A percentile compares a stretch with the other conserved stretches of the same genome.
phyloP scores from a whole-genome alignment of 2,888 invertebrate species.

The Thyatira batis region DNA sequence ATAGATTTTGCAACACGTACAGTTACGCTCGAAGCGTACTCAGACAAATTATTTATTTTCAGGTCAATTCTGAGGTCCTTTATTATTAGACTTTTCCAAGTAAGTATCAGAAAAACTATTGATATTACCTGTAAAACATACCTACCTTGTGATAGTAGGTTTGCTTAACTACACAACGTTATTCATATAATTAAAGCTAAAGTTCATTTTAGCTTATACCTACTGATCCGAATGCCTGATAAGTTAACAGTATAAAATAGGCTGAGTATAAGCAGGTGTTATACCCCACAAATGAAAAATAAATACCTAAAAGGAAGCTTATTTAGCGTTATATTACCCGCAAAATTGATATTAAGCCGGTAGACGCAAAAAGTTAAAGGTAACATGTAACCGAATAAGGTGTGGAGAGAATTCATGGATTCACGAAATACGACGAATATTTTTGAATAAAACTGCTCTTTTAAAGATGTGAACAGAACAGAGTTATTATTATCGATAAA shows the following conservation, averaged over 20 bases:
- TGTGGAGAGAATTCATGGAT: constrained; percentile 34
- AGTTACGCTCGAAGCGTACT: neutral
- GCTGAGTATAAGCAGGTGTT: neutral
- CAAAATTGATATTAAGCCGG: constrained; percentile 41
- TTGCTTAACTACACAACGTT: too few relatives aligned
- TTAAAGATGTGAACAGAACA: constrained; percentile 10
- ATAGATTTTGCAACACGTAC: neutral
- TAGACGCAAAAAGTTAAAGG: constrained; percentile 43
- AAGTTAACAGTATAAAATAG: too few relatives aligned
- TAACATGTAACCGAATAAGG: constrained; percentile 38
- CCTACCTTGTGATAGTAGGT: too few relatives aligned
- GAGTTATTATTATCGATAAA: neutral
- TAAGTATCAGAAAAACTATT: too few relatives aligned
- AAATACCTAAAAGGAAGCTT: neutral
- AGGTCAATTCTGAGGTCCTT: too few relatives aligned
- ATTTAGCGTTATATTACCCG: constrained; percentile 28
- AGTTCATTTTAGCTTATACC: too few relatives aligned
- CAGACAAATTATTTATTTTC: neutral
- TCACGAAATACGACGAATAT: constrained; percentile 29
- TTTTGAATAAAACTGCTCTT: constrained; percentile 29
- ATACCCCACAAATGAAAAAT: neutral
- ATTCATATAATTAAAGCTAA: too few relatives aligned
- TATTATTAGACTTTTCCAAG: too few relatives aligned
- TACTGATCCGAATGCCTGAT: too few relatives aligned
- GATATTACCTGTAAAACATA: too few relatives aligned